phyloP scores from a whole-genome alignment of 2,888 invertebrate genomes.

The Dioctria rufipes region DNA sequence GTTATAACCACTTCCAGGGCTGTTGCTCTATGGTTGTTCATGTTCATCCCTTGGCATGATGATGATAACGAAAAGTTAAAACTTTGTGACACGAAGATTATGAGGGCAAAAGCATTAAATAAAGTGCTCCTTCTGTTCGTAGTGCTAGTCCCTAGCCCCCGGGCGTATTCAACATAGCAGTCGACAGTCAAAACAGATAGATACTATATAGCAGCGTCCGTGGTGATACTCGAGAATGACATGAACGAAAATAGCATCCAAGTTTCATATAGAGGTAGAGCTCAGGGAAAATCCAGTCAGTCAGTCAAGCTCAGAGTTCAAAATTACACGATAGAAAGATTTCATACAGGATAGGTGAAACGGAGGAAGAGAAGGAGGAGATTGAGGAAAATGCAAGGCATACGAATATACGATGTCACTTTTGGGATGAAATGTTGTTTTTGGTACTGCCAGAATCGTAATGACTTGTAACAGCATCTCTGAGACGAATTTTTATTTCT shows the following conservation, averaged over 20 bases:
- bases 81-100: constrained; percentile 49
- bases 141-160: neutral
- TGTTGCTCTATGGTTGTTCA: neutral
- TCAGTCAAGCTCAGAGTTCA: constrained; percentile 15
- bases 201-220: neutral
- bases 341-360: neutral
- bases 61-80: constrained; percentile 48
- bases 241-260: constrained; percentile 44
- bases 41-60: neutral
- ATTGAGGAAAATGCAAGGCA: constrained; percentile 23
- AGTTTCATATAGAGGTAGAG: constrained; percentile 20
- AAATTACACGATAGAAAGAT: constrained; percentile 8
- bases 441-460: constrained; percentile 47
- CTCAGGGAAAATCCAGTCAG: neutral
- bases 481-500: constrained; percentile 52
- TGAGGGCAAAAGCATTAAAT: constrained; percentile 46
- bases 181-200: constrained; percentile 30
- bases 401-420: constrained; percentile 21
- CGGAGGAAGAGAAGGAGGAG: neutral
- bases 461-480: constrained; percentile 50
- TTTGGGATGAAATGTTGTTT: constrained; percentile 43
- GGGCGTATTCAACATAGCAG: neutral
- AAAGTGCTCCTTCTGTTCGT: constrained; percentile 13
- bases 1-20: constrained; percentile 10
- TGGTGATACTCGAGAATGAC: constrained; percentile 34